phyloP scores from a whole-genome alignment of 2,797 vertebrate genomes.

The Anguilla pacifica region DNA sequence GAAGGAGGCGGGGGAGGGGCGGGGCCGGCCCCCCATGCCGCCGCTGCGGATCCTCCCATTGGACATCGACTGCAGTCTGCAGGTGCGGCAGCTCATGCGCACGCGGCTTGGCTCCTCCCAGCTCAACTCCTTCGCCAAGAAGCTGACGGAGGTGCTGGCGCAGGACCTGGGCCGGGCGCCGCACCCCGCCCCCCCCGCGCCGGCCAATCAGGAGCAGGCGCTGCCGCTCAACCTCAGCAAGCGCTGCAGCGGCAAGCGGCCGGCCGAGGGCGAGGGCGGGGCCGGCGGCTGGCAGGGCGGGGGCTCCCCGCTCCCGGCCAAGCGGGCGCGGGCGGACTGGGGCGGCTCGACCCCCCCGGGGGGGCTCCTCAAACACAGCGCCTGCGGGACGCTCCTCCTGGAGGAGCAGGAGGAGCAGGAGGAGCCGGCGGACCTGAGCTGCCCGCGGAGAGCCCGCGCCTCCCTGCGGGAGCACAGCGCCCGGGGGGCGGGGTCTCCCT shows the following conservation, averaged over 20 bases:
- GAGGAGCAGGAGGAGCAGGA: constrained; percentile 75
- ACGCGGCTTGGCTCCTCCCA: constrained; percentile 68
- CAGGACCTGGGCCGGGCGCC: constrained; percentile 69
- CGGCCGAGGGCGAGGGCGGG: constrained; percentile 39
- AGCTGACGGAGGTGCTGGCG: constrained; percentile 75
- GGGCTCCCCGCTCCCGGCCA: constrained; percentile 41
- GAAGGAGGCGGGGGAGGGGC: constrained; percentile 41
- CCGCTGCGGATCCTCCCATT: constrained; percentile 76
- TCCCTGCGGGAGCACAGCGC: constrained; percentile 64
- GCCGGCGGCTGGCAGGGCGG: constrained; percentile 29
- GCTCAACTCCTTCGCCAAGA: constrained; percentile 73
- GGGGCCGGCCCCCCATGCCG: constrained; percentile 61
- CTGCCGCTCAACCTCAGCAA: constrained; percentile 79
- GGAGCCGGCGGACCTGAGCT: constrained; percentile 77
- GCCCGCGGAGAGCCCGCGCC: constrained; percentile 74
- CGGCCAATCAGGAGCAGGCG: constrained; percentile 63
- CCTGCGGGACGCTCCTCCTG: constrained; percentile 35
- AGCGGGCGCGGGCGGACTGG: constrained; percentile 50
- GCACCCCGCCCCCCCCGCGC: constrained; percentile 45
- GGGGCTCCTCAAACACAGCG: constrained; percentile 35
- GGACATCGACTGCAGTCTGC: constrained; percentile 78
- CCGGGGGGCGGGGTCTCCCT: not conserved
- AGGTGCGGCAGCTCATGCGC: constrained; percentile 76
- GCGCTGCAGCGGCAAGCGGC: constrained; percentile 61
- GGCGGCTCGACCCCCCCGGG: constrained; percentile 36